Evolutionary conservation across 2,888 invertebrate genomes (phyloP).

Genomic region (Drosophila rellima): DNA sequence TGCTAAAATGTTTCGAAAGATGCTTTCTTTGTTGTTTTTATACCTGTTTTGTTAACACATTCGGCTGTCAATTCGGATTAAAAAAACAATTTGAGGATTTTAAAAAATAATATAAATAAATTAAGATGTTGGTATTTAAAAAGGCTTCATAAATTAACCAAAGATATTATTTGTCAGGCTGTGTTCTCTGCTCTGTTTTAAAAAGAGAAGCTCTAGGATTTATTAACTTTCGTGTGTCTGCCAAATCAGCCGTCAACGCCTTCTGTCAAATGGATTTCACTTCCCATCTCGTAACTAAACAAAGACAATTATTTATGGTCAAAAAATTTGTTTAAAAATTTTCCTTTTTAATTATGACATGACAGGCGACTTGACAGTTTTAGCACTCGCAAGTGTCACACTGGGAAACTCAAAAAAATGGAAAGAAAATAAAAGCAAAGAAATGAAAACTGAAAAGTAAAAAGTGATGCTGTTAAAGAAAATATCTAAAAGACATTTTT

Average conservation of each 20-base stretch:
- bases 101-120: constrained; percentile 6
- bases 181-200: constrained; percentile 10
- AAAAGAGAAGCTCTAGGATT: constrained; percentile 41
- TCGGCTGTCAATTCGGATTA: constrained; percentile 46
- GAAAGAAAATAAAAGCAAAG: constrained; percentile 5
- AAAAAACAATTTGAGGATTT: constrained; percentile 16
- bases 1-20: not conserved
- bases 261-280: constrained; percentile 69
- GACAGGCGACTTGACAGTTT: constrained; percentile 74
- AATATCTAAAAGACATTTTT: constrained; percentile 34
- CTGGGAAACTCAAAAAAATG: constrained; percentile 13
- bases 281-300: constrained; percentile 27
- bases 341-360: constrained; percentile 79
- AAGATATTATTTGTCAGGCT: constrained; percentile 56
- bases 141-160: constrained; percentile 62
- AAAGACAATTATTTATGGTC: constrained; percentile 55
- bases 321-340: constrained; percentile 58
- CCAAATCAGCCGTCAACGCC: constrained; percentile 73
- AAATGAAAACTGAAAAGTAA: constrained; percentile 5
- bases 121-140: constrained; percentile 37
- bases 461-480: constrained; percentile 7
- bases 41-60: constrained; percentile 26
- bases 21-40: not conserved
- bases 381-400: constrained; percentile 63
- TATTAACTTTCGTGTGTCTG: constrained; percentile 51